Evolutionary conservation across 1,140 invertebrate species (phyloP).

Genomic region (Drosophila pandora): DNA sequence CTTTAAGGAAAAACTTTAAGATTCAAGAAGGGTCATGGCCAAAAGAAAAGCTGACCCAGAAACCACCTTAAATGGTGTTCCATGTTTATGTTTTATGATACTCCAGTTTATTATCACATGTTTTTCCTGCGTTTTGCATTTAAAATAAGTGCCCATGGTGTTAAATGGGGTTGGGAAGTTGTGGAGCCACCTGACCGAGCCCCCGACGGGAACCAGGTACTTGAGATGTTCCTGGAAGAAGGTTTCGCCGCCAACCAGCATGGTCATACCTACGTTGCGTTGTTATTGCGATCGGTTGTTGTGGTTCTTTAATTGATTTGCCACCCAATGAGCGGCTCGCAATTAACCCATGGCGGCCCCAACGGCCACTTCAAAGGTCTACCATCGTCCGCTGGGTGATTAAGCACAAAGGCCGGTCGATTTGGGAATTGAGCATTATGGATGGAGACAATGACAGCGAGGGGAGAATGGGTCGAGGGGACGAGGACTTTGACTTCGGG

Average conservation of each 20-base stretch:
- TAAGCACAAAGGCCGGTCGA: conserved; percentile 73
- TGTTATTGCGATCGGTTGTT: conserved; percentile 14
- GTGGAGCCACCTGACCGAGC: conserved; percentile 2
- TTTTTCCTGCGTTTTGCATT: conserved; percentile 43
- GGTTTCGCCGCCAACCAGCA: conserved; percentile 18
- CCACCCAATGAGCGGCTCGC: conserved; percentile 77
- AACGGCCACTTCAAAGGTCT: conserved; percentile 54
- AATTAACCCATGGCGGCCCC: conserved; percentile 70
- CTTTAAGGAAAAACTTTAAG: no score
- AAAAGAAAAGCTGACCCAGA: not conserved
- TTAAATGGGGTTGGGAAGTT: conserved; percentile 35
- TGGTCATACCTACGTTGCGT: conserved; percentile 11
- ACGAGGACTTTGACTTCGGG: not conserved
- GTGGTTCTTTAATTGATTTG: conserved; percentile 72
- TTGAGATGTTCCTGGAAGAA: conserved; percentile 39
- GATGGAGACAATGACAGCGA: not conserved
- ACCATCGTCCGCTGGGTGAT: conserved; percentile 65
- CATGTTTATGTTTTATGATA: conserved; percentile 2
- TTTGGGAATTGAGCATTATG: conserved; percentile 55
- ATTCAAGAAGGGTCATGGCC: no score
- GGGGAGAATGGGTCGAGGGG: not conserved
- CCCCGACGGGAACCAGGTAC: conserved; percentile 14
- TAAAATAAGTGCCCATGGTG: conserved; percentile 52
- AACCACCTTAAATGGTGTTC: not conserved
- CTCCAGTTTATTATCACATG: conserved; percentile 9